These are phyloP conservation scores for Halictus ligatus DNA, from an alignment of 2,888 invertebrate species.

Conservation along the genomic window DNA sequence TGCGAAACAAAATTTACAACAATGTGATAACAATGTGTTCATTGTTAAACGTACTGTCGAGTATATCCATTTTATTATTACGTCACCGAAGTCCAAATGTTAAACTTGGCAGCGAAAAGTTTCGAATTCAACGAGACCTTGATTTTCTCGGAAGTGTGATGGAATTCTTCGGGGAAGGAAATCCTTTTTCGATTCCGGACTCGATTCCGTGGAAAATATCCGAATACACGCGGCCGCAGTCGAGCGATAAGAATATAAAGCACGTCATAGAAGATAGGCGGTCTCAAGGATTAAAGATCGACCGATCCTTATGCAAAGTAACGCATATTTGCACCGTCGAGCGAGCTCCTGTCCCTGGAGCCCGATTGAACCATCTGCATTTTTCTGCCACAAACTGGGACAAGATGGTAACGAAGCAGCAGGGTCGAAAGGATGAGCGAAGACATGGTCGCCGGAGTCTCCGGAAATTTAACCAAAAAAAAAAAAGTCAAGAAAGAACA, in stretches of 20 bases:
- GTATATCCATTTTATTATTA: too few relatives aligned
- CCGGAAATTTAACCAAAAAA: not conserved
- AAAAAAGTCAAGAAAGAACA: not conserved
- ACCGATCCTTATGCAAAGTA: constrained; percentile 1
- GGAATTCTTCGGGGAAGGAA: not conserved
- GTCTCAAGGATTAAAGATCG: constrained; percentile 1
- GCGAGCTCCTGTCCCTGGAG: constrained; percentile 27
- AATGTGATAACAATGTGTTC: too few relatives aligned
- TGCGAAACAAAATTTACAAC: too few relatives aligned
- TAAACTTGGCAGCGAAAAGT: not conserved
- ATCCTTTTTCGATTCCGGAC: not conserved
- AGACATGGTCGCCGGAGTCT: not conserved
- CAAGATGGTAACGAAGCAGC: constrained; percentile 14
- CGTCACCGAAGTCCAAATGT: not conserved
- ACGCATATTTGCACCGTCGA: constrained; percentile 7
- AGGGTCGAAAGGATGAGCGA: not conserved
- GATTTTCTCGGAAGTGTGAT: not conserved
- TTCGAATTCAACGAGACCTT: not conserved
- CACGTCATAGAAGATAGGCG: not conserved
- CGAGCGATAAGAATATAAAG: not conserved
- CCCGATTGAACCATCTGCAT: constrained; percentile 19
- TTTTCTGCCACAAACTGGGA: constrained; percentile 35
- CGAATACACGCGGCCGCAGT: not conserved
- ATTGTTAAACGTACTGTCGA: not conserved
- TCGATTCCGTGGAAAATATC: not conserved